Evolutionary conservation across 2,113 vertebrate species (phyloP).

Genomic region (Sinocyclocheilus rhinocerous): DNA sequence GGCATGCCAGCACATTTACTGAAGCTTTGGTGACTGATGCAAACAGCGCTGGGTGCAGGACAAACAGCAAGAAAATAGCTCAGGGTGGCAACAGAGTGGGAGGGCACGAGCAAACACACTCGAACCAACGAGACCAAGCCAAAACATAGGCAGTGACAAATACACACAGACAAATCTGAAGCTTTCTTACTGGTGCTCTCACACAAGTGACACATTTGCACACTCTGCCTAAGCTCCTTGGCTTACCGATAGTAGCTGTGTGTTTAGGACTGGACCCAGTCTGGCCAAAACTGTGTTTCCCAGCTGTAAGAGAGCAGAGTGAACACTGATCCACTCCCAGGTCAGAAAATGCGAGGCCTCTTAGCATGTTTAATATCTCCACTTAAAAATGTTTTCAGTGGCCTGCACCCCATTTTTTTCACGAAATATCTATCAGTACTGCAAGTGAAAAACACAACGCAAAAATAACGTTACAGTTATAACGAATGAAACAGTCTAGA

Average conservation of each 20-base stretch:
- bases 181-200: constrained; percentile 49
- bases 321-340: constrained; percentile 67
- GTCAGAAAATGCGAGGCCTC: constrained; percentile 12
- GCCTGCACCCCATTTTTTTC: neutral
- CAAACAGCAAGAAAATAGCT: constrained; percentile 19
- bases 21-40: constrained; percentile 37
- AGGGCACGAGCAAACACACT: neutral
- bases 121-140: neutral
- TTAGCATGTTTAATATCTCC: neutral
- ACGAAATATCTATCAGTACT: neutral
- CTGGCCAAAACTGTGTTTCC: constrained; percentile 83
- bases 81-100: neutral
- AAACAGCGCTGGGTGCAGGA: constrained; percentile 49
- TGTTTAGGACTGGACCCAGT: constrained; percentile 85
- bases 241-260: constrained; percentile 81
- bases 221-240: constrained; percentile 38
- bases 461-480: neutral
- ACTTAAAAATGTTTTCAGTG: neutral
- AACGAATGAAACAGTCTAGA: neutral
- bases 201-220: constrained; percentile 38
- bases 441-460: neutral
- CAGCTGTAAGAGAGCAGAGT: constrained; percentile 81
- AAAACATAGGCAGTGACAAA: constrained; percentile 23
- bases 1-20: constrained; percentile 38
- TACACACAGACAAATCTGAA: constrained; percentile 39